phyloP scores from a whole-genome alignment of 2,797 vertebrate species.

The Poeciliopsis presidionis region DNA sequence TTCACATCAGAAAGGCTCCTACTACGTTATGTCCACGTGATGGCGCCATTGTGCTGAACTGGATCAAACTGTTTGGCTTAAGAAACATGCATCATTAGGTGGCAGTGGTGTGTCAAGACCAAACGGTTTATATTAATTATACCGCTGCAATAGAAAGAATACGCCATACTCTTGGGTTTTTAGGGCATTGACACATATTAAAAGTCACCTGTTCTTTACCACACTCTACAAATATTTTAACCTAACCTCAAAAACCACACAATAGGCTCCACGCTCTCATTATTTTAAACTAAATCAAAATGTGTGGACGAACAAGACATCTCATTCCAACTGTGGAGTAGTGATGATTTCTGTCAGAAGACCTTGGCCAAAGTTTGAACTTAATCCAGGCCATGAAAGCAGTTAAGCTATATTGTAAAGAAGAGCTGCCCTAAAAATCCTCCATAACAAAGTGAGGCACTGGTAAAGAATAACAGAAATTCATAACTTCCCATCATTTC shows the following conservation, averaged over 20 bases:
- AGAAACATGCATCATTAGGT: constrained; percentile 10
- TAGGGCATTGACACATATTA: neutral
- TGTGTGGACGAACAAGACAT: neutral
- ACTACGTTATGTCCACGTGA: constrained; percentile 18
- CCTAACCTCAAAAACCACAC: neutral
- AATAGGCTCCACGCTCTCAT: neutral
- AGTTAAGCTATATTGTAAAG: neutral
- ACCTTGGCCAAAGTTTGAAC: neutral
- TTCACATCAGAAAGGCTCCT: neutral
- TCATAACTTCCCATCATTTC: neutral
- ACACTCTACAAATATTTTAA: neutral
- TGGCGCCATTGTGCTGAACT: constrained; percentile 29
- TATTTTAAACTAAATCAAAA: neutral
- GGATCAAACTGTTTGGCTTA: neutral
- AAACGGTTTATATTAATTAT: neutral
- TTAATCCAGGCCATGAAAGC: neutral
- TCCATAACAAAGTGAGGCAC: neutral
- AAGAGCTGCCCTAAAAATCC: neutral
- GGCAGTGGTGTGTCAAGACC: constrained; percentile 13
- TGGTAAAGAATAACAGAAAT: neutral
- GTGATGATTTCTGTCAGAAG: neutral
- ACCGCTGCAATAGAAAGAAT: neutral
- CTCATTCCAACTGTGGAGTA: neutral
- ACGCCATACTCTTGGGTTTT: neutral
- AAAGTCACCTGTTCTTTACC: neutral